Conservation (phyloP, 2,113 vertebrate species). For the Camelus bactrianus region DNA sequence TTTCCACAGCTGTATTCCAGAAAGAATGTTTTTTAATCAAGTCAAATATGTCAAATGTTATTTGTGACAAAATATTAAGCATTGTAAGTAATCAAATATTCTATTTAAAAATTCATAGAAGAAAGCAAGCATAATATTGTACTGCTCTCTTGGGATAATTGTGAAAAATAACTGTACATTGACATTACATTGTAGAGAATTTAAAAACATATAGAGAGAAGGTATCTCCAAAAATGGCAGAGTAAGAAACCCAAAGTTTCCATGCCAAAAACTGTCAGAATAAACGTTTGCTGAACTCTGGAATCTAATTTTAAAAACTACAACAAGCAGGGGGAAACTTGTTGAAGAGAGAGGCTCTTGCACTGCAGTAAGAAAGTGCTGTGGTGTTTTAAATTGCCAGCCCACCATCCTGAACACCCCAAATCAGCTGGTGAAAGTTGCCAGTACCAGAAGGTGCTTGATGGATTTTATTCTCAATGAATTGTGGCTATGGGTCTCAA, state of each 20-base stretch:
- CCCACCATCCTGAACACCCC: not conserved
- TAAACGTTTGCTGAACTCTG: not conserved
- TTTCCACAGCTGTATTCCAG: not conserved
- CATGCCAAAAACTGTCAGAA: not conserved
- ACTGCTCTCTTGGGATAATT: not conserved
- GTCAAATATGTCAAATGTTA: not conserved
- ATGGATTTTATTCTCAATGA: conserved; percentile 15
- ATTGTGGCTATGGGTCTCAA: not conserved
- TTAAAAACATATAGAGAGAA: not conserved
- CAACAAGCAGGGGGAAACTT: not conserved
- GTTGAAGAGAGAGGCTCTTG: not conserved
- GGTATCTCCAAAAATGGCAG: not conserved
- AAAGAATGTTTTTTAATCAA: not conserved
- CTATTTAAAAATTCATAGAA: not conserved
- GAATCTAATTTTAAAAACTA: not conserved
- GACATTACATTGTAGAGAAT: not conserved
- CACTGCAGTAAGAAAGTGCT: not conserved
- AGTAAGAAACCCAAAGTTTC: not conserved
- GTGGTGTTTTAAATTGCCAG: not conserved
- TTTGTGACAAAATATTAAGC: not conserved
- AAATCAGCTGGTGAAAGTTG: not conserved
- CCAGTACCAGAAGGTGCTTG: not conserved
- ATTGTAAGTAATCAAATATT: not conserved
- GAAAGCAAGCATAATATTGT: not conserved
- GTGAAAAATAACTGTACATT: not conserved